Percentiles rank a stretch among this genome's conserved stretches.
Conservation (phyloP, 2,888 invertebrate genomes). For the Hybos culiciformis region DNA sequence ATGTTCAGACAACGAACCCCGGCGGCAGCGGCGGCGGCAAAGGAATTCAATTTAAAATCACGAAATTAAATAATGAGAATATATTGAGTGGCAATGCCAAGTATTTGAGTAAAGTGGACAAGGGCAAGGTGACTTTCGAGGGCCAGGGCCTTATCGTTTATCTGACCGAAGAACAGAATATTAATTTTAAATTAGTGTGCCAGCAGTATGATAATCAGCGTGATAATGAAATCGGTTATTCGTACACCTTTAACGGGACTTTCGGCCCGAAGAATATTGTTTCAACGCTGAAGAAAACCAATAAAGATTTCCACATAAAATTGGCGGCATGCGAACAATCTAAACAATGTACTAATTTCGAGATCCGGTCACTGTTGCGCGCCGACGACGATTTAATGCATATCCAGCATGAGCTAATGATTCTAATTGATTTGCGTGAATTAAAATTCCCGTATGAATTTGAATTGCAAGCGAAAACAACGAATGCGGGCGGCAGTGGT, state of each 20-base stretch:
- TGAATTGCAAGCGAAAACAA: conserved; percentile 51
- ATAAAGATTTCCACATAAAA: conserved; percentile 55
- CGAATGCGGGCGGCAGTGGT: conserved; percentile 42
- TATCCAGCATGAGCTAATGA: conserved; percentile 47
- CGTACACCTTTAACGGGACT: conserved; percentile 52
- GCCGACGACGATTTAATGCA: conserved; percentile 24
- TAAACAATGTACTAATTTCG: conserved; percentile 62
- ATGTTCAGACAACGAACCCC: conserved; percentile 46
- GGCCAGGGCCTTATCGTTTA: conserved; percentile 60
- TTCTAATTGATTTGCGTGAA: conserved; percentile 57
- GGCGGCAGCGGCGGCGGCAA: conserved; percentile 43
- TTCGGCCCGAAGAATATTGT: conserved; percentile 57
- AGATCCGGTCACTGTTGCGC: conserved; percentile 30
- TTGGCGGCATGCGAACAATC: conserved; percentile 65
- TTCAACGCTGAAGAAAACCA: conserved; percentile 54
- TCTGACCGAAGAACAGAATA: conserved; percentile 51
- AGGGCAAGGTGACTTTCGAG: conserved; percentile 56
- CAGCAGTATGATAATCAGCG: conserved; percentile 46
- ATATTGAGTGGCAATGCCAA: conserved; percentile 57
- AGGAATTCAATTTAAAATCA: conserved; percentile 47
- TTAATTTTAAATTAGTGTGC: conserved; percentile 59
- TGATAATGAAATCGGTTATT: conserved; percentile 50
- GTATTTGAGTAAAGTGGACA: conserved; percentile 56
- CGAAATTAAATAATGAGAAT: conserved; percentile 46
- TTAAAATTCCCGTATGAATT: conserved; percentile 62